A percentile compares a stretch with the other conserved stretches of the same genome.
These are phyloP conservation scores for Mormyrus hasselquistii DNA, from an alignment of 2,797 vertebrate species.

Conservation along the genomic window DNA sequence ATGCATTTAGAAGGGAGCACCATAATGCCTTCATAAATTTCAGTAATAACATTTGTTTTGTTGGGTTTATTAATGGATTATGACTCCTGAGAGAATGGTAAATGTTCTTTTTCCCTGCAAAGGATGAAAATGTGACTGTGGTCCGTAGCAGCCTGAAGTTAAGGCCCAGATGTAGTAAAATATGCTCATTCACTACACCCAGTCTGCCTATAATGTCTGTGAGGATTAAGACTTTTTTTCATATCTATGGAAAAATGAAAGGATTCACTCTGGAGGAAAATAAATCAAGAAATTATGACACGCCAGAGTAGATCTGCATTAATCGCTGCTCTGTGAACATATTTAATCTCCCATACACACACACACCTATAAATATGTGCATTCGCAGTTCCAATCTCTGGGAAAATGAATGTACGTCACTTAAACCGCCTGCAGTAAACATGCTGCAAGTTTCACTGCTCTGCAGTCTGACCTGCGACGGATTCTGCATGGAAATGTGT, in stretches of 20 bases:
- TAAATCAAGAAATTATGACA: slow-evolving; percentile 3
- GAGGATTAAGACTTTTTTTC: neutral
- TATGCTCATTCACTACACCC: neutral
- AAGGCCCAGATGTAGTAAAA: neutral
- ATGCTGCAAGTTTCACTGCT: neutral
- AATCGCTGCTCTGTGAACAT: neutral
- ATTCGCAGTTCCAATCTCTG: neutral
- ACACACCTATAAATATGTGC: neutral
- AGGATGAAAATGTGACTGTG: neutral
- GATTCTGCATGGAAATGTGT: neutral
- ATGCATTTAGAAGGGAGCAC: neutral
- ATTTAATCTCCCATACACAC: neutral
- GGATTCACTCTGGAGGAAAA: neutral
- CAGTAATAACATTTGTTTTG: neutral
- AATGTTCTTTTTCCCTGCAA: neutral
- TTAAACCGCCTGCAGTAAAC: neutral
- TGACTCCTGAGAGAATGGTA: neutral
- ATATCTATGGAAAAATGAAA: neutral
- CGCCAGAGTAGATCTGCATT: neutral
- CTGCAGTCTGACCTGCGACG: neutral
- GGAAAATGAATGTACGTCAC: neutral
- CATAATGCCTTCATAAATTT: slow-evolving; percentile 15
- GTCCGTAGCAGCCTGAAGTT: neutral
- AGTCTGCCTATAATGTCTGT: neutral
- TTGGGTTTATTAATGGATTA: neutral